phyloP scores from a whole-genome alignment of 2,113 vertebrate species.

The Machaerirhynchus nigripectus region DNA sequence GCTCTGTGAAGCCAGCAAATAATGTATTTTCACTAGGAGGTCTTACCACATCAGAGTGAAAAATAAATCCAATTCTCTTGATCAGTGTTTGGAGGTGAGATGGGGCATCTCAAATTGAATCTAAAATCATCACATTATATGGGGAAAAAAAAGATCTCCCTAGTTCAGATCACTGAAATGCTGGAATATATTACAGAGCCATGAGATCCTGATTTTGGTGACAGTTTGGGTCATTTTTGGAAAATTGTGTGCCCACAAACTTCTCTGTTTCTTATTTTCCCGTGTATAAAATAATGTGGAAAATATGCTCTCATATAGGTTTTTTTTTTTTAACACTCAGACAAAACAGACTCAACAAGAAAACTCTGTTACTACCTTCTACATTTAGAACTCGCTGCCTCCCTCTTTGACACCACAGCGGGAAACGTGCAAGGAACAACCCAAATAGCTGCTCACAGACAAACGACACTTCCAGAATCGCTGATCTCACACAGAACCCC shows the following conservation, averaged over 20 bases:
- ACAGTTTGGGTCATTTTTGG: neutral
- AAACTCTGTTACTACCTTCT: neutral
- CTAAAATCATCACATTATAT: neutral
- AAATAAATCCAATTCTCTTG: constrained; percentile 7
- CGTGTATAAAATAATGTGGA: neutral
- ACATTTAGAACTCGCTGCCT: neutral
- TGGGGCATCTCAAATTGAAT: neutral
- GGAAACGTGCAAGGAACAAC: neutral
- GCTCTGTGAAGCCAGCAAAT: neutral
- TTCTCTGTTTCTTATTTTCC: neutral
- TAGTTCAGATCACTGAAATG: neutral
- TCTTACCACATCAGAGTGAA: neutral
- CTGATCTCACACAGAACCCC: neutral
- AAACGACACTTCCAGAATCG: neutral
- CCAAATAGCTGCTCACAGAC: neutral
- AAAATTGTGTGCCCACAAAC: neutral
- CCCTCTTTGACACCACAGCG: neutral
- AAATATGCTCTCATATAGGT: neutral
- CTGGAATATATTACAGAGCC: neutral
- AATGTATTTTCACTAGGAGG: neutral
- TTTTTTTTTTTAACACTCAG: neutral
- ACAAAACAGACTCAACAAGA: neutral
- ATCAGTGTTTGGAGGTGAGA: constrained; percentile 1
- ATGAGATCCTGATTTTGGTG: neutral
- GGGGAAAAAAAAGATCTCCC: neutral